Evolutionary conservation across 2,888 invertebrate species (phyloP), one percentile per base, ranked within the genome.

Genomic region (Epinotia brunnichana): DNA sequence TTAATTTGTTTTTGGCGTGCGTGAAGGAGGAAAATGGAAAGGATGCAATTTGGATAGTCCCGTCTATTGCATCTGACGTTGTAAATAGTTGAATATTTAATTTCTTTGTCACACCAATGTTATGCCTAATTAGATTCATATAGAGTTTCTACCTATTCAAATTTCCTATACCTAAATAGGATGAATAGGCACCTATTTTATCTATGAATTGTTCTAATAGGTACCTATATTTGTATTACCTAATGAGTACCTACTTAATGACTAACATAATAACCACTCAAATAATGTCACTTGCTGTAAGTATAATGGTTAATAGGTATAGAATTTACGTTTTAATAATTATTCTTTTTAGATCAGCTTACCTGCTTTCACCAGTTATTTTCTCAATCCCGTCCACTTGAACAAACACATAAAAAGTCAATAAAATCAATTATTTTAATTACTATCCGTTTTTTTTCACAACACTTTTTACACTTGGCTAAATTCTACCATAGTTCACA

Each of bases 361-460:
- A 88, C 88, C 88, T 88, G 76, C 85, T 83, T 76, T 83, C 83
- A 15, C 82, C 79, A 63, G 81, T 77, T 75, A 79, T 78, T 83
- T 85, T 86, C 87, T 83, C 83, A 85, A 87, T 87, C 82, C 83
- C 85, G 83, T 81, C 80, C 80, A 78, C 78, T 82, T 75, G 80
- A 66, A 61, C 68, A 41, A 72, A 11, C 74, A 74, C 70, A 66
- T 51, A 69, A 59, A 74, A 73, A 44, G 35, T 66, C 35, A 29
- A 17, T 61, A 13, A 48, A 57, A 69, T 29, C 9, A 54, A 51
- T 21, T 63, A 57, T n/a, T 7, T n/a, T 10, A 21, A 39, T 66
- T 19, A 48, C n/a, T 44, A 29, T 21, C 29, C 17, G 39, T 41
- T 71, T 62, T 29, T 69, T 70, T 75, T 76, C 80, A 79, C 79